Percentiles rank a stretch among this genome's conserved stretches.
Conservation (phyloP, 35 echinoderm and acorn worm species). For the Amphiura filiformis region DNA sequence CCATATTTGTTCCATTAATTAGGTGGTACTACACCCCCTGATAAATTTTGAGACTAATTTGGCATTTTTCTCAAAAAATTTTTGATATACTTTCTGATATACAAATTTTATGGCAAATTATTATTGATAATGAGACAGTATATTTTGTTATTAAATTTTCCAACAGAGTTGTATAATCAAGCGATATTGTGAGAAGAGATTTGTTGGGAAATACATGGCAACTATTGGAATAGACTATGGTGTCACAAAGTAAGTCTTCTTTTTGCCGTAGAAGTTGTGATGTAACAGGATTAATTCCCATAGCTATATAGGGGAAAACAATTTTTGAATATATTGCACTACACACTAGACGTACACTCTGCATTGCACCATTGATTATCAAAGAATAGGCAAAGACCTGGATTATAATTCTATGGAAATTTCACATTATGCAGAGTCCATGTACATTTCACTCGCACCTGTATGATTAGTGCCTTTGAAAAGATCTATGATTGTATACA, state of each 20-base stretch:
- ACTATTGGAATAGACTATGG: conserved; percentile 99
- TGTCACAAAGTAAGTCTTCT: conserved; percentile 86
- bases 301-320: too few relatives aligned
- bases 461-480: too few relatives aligned
- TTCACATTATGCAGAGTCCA: too few relatives aligned
- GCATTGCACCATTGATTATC: too few relatives aligned
- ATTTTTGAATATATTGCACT: too few relatives aligned
- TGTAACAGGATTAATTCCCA: neutral
- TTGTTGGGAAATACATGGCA: conserved; percentile 94
- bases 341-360: too few relatives aligned
- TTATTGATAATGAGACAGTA: neutral
- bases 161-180: conserved; percentile 96
- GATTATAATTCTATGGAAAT: too few relatives aligned
- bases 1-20: too few relatives aligned
- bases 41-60: neutral
- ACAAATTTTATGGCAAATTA: neutral
- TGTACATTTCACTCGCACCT: too few relatives aligned
- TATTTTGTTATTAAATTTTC: neutral
- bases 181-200: conserved; percentile 97
- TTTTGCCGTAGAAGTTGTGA: too few relatives aligned
- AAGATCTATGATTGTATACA: neutral
- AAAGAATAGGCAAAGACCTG: too few relatives aligned
- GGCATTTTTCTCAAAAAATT: neutral
- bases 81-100: neutral
- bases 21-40: too few relatives aligned